Evolutionary conservation across 2,797 vertebrate genomes (phyloP).

Genomic region (Onychomys arenicola): DNA sequence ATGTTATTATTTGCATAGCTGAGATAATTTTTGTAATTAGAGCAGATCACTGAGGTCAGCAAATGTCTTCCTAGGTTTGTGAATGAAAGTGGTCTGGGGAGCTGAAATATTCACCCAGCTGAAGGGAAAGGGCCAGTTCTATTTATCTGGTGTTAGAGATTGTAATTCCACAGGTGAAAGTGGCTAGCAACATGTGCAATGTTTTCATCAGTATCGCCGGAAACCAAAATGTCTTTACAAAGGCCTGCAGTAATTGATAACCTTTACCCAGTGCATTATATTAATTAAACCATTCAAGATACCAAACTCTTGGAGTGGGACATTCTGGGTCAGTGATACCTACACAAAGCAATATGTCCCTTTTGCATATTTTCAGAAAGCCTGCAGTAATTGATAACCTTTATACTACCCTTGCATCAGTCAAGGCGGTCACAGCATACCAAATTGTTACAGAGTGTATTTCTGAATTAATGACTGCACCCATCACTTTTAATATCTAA

Average conservation of each 20-base stretch:
- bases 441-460: neutral
- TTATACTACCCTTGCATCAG: neutral
- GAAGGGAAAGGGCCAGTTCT: no score
- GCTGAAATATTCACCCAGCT: neutral
- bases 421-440: slow-evolving; percentile 11
- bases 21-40: neutral
- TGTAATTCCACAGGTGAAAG: neutral
- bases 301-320: neutral
- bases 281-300: slow-evolving; percentile 49
- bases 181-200: neutral
- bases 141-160: neutral
- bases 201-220: neutral
- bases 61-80: neutral
- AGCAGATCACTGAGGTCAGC: neutral
- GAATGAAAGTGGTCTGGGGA: neutral
- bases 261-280: slow-evolving; percentile 30
- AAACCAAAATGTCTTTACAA: neutral
- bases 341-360: neutral
- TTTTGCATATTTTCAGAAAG: neutral
- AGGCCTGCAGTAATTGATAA: slow-evolving; percentile 46
- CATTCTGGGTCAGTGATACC: slow-evolving; percentile 48
- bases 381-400: slow-evolving; percentile 48
- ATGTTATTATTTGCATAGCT: neutral
- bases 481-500: neutral
- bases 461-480: slow-evolving; percentile 46